Evolutionary conservation across 2,888 invertebrate genomes (phyloP), one percentile per base, ranked within the genome.

Genomic region (Zaprionus obscuricornis): DNA sequence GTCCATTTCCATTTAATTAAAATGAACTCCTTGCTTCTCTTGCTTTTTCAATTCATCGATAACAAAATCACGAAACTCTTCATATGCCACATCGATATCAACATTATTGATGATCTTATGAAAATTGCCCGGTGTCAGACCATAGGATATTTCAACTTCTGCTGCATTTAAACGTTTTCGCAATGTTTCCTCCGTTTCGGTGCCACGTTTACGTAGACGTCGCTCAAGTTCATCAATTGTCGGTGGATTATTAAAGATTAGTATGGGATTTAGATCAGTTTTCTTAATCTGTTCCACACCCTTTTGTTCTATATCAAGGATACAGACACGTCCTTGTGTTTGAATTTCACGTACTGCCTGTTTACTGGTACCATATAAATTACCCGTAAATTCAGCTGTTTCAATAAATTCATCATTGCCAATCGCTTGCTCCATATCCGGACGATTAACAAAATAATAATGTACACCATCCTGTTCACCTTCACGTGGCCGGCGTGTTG

Each of bases 321-420:
- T 94, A 88, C 98, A 98, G 31, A 98, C 94, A 88, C 95, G 95
- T 1, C 98, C 98, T 10, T 93, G 92, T 10, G 92, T 91, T 60
- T 94, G 93, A 0, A 99, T 96, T 64, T 94, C 93, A 75, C 95
- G 93, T 0, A 99, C 96, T 0, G 98, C 95, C 76, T 92, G 92
- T 90, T 96, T 96, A 89, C 98, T 87, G 11, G 99, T 99, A 37
- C 99, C 99, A 91, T 99, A 99, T 89, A 96, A 91, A 89, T 99
- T 99, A 6, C 96, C 97, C 79, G 98, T 96, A 88, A 97, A 99
- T 39, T 92, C 92, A 0, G 99, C 98, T 63, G 93, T 93, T 91
- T 99, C 99, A 55, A 99, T 92, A 88, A 99, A 99, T 74, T 97
- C 96, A 17, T 95, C 95, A 36, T 92, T 92, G 11, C 92, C 91